Base-by-base conservation (phyloP, 2,113 vertebrate species). In the Heterochromis multidens region DNA sequence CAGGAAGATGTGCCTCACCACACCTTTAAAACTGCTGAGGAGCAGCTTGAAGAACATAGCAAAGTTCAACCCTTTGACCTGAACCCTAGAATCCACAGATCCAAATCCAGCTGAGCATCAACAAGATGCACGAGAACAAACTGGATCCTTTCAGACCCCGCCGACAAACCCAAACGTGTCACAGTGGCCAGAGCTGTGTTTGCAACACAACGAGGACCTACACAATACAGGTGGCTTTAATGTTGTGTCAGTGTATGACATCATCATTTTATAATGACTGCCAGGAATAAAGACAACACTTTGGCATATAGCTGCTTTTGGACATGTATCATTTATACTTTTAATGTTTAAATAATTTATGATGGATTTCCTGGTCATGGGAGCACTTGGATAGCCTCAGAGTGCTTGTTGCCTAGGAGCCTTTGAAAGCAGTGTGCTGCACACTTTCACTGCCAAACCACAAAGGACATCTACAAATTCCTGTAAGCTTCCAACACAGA, bases 131-230 rank as follows among this genome's bases (percentile, higher is more conserved):
- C 11, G n/a, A 67, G 62, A 40, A 67, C 63, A 67, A 2, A 4
- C 62, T 9, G n/a, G 25, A 43, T 17, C n/a, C 23, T 27, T 6
- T 23, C n/a, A 67, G 35, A 25, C 13, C 4, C 13, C 35, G 37
- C 31, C 33, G 1, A 0, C 3, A 65, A 65, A 23, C 12, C 37
- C 61, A 37, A 23, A 63, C 0, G 12, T 14, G 61, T 65, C 33
- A 37, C 19, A 31, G 5, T 31, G 31, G 31, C 5, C 31, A 65
- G 33, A 37, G 33, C 62, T 14, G 60, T 31, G 21, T 62, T 62
- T 35, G 60, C 29, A n/a, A 9, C 33, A 65, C 35, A 40, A 16
- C 7, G 4, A 70, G 37, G 37, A 43, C 9, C 63, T 67, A 46
- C 63, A 17, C 3, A 16, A 25, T 67, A 40, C 12, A 65, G 35